Evolutionary conservation across 2,797 vertebrate genomes (phyloP).

Genomic region (Coracias cyanogaster): DNA sequence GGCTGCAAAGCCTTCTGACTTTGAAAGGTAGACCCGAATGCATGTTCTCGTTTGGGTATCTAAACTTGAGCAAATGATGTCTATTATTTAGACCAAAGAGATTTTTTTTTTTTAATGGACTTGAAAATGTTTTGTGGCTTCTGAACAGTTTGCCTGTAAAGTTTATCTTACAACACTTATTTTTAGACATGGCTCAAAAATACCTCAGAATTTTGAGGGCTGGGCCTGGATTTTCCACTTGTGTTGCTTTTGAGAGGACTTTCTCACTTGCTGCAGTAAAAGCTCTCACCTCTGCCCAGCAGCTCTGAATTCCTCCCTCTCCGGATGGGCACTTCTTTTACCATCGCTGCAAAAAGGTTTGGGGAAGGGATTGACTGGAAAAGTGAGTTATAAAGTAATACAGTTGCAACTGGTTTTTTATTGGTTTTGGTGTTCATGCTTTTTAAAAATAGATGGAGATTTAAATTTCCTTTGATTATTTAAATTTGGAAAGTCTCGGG

Average conservation of each 20-base stretch:
- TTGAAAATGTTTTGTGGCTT: background rate
- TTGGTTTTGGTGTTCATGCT: background rate
- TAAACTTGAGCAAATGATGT: background rate
- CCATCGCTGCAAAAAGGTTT: background rate
- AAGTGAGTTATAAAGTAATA: slow-evolving; percentile 17
- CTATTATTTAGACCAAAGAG: background rate
- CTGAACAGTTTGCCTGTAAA: background rate
- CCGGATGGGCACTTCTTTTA: background rate
- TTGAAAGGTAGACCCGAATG: background rate
- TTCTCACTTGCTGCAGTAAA: background rate
- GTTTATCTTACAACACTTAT: background rate
- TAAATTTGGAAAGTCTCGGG: background rate
- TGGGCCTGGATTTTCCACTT: background rate
- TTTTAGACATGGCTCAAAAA: slow-evolving; percentile 20
- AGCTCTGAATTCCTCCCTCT: background rate
- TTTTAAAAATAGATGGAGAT: background rate
- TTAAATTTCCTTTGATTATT: background rate
- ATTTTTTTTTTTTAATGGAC: background rate
- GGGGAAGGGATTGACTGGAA: background rate
- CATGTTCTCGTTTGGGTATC: background rate
- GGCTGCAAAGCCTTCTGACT: background rate
- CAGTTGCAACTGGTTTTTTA: background rate
- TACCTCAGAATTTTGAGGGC: slow-evolving; percentile 30
- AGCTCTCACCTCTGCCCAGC: background rate
- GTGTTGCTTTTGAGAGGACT: background rate